phyloP scores from a whole-genome alignment of 2,797 vertebrate genomes.

The Melanotaenia pygmaea region DNA sequence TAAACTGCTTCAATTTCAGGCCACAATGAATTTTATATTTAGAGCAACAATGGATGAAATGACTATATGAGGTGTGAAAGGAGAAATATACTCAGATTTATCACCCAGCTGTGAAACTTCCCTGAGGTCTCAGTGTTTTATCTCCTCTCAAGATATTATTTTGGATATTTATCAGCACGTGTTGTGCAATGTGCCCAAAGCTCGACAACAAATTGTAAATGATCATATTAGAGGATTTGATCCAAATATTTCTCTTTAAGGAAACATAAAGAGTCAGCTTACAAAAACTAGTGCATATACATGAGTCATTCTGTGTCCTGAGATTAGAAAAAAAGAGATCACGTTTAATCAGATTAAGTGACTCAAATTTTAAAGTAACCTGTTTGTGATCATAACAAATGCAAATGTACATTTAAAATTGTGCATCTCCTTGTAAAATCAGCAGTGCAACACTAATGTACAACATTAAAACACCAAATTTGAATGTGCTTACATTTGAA shows the following conservation, averaged over 20 bases:
- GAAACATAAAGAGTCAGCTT: background rate
- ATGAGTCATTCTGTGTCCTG: background rate
- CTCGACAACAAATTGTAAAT: background rate
- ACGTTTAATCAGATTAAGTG: background rate
- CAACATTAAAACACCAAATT: too few species aligned
- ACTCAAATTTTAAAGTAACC: background rate
- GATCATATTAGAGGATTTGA: background rate
- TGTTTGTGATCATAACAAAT: background rate
- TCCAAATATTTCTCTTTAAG: background rate
- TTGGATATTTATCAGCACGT: background rate
- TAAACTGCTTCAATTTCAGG: slow-evolving; percentile 6
- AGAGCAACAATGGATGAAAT: slow-evolving; percentile 11
- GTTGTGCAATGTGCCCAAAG: background rate
- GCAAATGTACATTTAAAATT: too few species aligned
- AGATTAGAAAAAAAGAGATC: background rate
- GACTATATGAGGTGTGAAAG: background rate
- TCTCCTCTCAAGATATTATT: background rate
- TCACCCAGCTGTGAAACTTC: background rate
- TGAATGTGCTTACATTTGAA: too few species aligned
- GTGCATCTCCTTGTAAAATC: too few species aligned
- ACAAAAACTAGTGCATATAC: background rate
- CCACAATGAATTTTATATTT: slow-evolving; percentile 11
- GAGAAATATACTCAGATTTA: background rate
- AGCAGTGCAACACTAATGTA: too few species aligned
- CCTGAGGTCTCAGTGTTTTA: background rate